Evolutionary conservation across 2,113 vertebrate genomes (phyloP).

Genomic region (Pedetes capensis): DNA sequence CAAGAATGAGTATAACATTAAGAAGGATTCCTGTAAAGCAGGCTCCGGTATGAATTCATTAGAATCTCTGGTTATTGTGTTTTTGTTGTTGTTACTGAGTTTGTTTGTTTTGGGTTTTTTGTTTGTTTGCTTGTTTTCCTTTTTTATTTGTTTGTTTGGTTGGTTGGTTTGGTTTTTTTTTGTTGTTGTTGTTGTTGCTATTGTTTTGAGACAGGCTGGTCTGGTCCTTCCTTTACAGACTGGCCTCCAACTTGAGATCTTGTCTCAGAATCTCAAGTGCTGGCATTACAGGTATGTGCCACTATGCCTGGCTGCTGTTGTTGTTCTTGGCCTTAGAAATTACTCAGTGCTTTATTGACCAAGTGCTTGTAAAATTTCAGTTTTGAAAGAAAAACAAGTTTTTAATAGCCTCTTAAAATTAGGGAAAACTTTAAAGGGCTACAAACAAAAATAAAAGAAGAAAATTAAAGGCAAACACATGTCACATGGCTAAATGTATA

Average conservation of each 20-base stretch:
- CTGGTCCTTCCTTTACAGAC: too few relatives aligned
- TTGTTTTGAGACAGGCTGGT: too few relatives aligned
- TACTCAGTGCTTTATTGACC: neutral
- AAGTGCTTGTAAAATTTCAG: neutral
- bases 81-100: neutral
- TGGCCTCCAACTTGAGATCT: too few relatives aligned
- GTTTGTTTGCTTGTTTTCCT: too few relatives aligned
- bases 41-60: neutral
- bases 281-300: too few relatives aligned
- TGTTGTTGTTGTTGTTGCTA: too few relatives aligned
- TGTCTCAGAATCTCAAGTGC: too few relatives aligned
- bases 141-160: too few relatives aligned
- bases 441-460: neutral
- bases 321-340: neutral
- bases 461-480: neutral
- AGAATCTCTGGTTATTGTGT: neutral
- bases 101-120: too few relatives aligned
- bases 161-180: too few relatives aligned
- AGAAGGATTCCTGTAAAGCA: neutral
- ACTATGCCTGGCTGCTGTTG: too few relatives aligned
- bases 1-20: neutral
- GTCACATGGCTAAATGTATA: neutral
- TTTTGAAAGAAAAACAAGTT: slow-evolving; percentile 19
- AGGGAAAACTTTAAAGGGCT: neutral
- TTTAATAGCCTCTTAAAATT: neutral